phyloP scores from a whole-genome alignment of 2,113 vertebrate species.

The Malurus elegans region DNA sequence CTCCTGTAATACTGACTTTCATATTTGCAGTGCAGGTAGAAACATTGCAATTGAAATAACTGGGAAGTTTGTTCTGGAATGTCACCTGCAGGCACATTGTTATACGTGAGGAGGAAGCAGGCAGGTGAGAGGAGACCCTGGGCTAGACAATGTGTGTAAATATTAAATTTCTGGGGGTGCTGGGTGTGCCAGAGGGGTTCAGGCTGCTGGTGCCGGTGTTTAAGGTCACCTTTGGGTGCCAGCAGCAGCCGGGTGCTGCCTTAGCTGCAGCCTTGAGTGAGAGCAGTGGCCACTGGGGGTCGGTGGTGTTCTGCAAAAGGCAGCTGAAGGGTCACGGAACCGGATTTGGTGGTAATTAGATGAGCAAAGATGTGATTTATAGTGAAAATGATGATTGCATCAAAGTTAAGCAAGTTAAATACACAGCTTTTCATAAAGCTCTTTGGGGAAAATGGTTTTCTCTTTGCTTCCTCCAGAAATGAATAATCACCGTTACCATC shows the following conservation, averaged over 20 bases:
- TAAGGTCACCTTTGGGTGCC: neutral
- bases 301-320: neutral
- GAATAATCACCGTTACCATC: neutral
- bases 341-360: neutral
- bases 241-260: neutral
- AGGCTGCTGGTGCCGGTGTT: neutral
- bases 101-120: neutral
- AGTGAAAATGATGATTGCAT: neutral
- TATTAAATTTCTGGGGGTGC: neutral
- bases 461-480: neutral
- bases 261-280: rapidly evolving
- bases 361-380: neutral
- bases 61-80: neutral
- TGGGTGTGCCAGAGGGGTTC: neutral
- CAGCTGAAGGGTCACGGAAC: neutral
- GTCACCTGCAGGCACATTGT: neutral
- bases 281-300: neutral
- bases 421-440: neutral
- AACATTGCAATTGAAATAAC: neutral
- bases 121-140: neutral
- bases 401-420: neutral
- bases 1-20: rapidly evolving
- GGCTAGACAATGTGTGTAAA: rapidly evolving
- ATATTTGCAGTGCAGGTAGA: neutral
- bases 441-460: neutral